phyloP scores from a whole-genome alignment of 2,888 invertebrate species.

The Panzeria rudis region DNA sequence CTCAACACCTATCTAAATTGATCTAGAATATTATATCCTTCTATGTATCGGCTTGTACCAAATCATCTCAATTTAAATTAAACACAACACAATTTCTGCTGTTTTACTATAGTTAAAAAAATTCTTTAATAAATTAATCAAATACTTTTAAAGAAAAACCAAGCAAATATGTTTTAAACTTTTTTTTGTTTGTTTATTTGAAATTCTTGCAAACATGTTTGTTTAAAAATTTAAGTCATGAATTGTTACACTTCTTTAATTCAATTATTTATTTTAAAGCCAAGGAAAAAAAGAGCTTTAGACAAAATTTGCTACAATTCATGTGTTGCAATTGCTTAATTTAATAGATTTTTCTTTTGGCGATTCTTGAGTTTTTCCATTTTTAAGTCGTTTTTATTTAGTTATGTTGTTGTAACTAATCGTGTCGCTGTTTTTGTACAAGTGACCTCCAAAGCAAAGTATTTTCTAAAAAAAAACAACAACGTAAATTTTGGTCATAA shows the following conservation, averaged over 20 bases:
- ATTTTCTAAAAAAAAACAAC: slow-evolving; percentile 54
- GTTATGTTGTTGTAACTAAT: slow-evolving; percentile 39
- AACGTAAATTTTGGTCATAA: slow-evolving; percentile 35
- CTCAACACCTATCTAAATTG: slow-evolving; percentile 34
- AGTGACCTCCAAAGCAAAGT: slow-evolving; percentile 66
- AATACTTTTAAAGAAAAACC: slow-evolving; percentile 22
- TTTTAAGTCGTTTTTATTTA: neutral
- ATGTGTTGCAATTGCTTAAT: slow-evolving; percentile 67
- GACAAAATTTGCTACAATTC: slow-evolving; percentile 39
- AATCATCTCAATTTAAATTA: slow-evolving; percentile 9
- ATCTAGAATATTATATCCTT: slow-evolving; percentile 16
- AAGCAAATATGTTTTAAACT: neutral
- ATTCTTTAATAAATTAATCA: slow-evolving; percentile 26
- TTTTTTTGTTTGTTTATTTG: too few relatives aligned
- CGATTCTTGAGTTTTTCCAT: slow-evolving; percentile 48
- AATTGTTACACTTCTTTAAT: slow-evolving; percentile 60
- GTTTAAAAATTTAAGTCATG: slow-evolving; percentile 51
- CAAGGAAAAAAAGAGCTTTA: neutral
- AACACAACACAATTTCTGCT: neutral
- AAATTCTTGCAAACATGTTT: slow-evolving; percentile 38
- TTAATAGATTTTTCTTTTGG: slow-evolving; percentile 58
- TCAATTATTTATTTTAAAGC: slow-evolving; percentile 39
- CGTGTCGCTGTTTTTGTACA: slow-evolving; percentile 46
- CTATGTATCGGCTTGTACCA: neutral
- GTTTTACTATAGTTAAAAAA: neutral